phyloP scores from a whole-genome alignment of 2,888 invertebrate genomes.

The Eupelmus urozonus region DNA sequence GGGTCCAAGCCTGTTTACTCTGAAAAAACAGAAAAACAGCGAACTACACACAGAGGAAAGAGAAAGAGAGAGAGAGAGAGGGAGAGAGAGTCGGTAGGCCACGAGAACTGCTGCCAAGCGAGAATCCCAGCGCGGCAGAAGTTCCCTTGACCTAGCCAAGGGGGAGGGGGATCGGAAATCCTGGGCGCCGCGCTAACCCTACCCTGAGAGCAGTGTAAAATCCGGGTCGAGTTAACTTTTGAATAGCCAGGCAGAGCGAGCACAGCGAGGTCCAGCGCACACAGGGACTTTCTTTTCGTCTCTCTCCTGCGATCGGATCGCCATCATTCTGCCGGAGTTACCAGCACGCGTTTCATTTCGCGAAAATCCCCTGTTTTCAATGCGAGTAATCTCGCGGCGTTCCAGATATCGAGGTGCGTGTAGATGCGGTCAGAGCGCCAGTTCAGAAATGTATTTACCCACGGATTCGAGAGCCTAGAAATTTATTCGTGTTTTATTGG shows the following conservation, averaged over 20 bases:
- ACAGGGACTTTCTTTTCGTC: conserved; percentile 4
- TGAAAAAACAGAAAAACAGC: conserved; percentile 27
- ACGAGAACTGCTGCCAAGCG: conserved; percentile 6
- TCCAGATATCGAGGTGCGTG: conserved; percentile 61
- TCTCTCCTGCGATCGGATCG: conserved; percentile 7
- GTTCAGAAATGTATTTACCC: too few species aligned
- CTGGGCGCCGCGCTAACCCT: not conserved
- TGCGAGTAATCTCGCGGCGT: conserved; percentile 49
- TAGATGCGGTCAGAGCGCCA: too few species aligned
- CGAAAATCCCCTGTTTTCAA: conserved; percentile 54
- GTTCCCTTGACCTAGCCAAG: conserved; percentile 40
- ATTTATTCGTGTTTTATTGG: conserved; percentile 73
- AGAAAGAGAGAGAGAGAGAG: too few species aligned
- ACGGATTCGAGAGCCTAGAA: too few species aligned
- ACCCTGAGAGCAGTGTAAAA: conserved; percentile 14
- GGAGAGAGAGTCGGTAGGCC: too few species aligned
- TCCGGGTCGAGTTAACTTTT: conserved; percentile 49
- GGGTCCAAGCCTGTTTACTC: conserved; percentile 5
- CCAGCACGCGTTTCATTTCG: conserved; percentile 53
- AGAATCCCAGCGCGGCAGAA: conserved; percentile 13
- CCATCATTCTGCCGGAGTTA: not conserved
- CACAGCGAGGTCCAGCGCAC: not conserved
- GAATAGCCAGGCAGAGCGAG: conserved; percentile 16
- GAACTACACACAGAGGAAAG: not conserved
- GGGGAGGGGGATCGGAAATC: conserved; percentile 54